Conservation (phyloP, 2,113 vertebrate genomes). For the Cranoglanis bouderius region DNA sequence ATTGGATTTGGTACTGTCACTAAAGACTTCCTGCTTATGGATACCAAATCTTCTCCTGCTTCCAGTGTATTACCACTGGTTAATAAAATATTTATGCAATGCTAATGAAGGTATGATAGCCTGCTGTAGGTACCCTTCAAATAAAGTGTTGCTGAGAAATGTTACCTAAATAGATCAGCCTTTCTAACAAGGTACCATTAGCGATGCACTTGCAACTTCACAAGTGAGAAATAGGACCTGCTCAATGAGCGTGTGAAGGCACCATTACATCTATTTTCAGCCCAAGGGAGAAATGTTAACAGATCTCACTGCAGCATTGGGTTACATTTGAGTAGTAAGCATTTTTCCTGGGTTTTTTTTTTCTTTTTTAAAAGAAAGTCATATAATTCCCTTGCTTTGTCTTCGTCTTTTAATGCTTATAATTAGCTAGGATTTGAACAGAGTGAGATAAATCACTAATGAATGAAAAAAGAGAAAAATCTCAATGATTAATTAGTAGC, state of each 20-base stretch:
- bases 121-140: slow-evolving; percentile 2
- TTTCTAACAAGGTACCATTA: slow-evolving; percentile 21
- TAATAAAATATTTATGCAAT: slow-evolving; percentile 17
- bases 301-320: background rate
- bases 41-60: background rate
- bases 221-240: background rate
- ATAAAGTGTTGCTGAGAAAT: background rate
- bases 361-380: background rate
- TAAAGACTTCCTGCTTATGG: slow-evolving; percentile 1
- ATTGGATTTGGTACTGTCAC: background rate
- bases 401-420: background rate
- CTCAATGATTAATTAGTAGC: background rate
- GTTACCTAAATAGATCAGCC: slow-evolving; percentile 5
- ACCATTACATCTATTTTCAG: slow-evolving; percentile 18
- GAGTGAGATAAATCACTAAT: background rate
- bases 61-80: background rate
- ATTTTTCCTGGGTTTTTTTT: background rate
- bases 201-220: background rate
- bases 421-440: background rate
- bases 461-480: background rate
- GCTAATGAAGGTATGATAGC: slow-evolving; percentile 7
- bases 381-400: background rate
- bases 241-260: background rate
- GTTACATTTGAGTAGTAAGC: background rate
- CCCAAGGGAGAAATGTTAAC: background rate